A percentile compares a stretch with the other conserved stretches of the same genome.
Evolutionary conservation across 1,140 invertebrate genomes (phyloP).

Genomic region (Araneus ventricosus): DNA sequence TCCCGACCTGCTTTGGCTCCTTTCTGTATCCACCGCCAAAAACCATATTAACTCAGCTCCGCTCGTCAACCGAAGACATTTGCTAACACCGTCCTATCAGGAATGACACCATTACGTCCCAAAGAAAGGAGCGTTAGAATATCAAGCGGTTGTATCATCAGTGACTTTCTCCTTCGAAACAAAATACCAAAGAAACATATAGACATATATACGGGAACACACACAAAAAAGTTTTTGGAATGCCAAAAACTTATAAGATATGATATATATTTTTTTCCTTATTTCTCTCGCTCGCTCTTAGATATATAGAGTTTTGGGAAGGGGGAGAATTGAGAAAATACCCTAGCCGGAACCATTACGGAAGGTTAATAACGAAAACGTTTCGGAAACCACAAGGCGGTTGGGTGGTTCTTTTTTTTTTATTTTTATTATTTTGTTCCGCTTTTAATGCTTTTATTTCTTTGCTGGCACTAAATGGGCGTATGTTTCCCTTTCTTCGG

Average conservation of each 20-base stretch:
- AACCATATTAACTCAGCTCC: conserved; percentile 59
- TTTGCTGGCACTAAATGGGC: conserved; percentile 56
- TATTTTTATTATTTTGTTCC: conserved; percentile 56
- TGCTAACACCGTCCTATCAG: conserved; percentile 69
- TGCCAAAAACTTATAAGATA: conserved; percentile 75
- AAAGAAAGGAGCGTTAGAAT: conserved; percentile 67
- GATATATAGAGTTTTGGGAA: conserved; percentile 38
- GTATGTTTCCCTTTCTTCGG: conserved; percentile 65
- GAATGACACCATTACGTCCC: conserved; percentile 68
- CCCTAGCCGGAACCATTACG: conserved; percentile 55
- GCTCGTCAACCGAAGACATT: background rate
- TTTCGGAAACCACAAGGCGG: conserved; percentile 56
- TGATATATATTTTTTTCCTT: conserved; percentile 33
- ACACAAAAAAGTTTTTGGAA: conserved; percentile 69
- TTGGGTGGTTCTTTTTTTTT: conserved; percentile 29
- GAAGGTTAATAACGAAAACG: conserved; percentile 71
- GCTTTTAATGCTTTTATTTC: conserved; percentile 74
- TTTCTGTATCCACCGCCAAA: conserved; percentile 19
- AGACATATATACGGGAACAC: conserved; percentile 28
- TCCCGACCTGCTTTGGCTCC: background rate
- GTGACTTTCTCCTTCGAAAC: background rate
- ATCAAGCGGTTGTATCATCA: conserved; percentile 70
- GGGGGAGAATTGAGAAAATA: conserved; percentile 55
- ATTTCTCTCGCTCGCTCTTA: background rate
- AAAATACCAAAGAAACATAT: conserved; percentile 14